Percentiles rank a stretch among this genome's conserved stretches.
Conservation (phyloP, 2,113 vertebrate genomes). For the Murina feae region DNA sequence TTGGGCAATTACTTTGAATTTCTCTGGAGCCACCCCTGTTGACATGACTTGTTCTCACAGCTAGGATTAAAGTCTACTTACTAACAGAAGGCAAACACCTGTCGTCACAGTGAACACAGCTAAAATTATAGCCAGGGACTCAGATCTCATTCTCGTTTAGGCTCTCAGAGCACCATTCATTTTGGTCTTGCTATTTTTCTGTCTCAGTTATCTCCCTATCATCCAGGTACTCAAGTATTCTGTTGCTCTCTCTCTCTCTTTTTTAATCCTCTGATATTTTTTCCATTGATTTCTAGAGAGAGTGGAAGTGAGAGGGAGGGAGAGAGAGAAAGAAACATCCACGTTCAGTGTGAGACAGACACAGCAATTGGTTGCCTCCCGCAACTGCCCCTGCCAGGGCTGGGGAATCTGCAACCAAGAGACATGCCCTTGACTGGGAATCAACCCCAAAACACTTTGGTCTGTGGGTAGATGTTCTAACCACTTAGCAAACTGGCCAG, state of each 20-base stretch:
- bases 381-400: too few species aligned
- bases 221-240: neutral
- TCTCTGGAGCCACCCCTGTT: conserved; percentile 56
- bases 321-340: too few species aligned
- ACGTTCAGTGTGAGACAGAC: too few species aligned
- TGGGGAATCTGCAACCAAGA: too few species aligned
- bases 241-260: neutral
- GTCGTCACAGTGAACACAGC: neutral
- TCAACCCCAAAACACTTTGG: too few species aligned
- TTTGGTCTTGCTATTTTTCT: neutral
- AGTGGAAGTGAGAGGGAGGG: too few species aligned
- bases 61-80: conserved; percentile 45
- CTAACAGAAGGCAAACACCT: conserved; percentile 35
- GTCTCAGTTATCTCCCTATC: neutral
- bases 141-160: neutral
- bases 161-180: neutral
- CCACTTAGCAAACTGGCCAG: too few species aligned
- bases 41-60: conserved; percentile 4
- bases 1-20: conserved; percentile 46
- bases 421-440: too few species aligned
- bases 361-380: too few species aligned
- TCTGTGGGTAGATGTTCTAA: too few species aligned
- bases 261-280: too few species aligned
- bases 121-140: neutral
- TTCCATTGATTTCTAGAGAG: too few species aligned